Evolutionary conservation across 2,888 invertebrate species (phyloP).

Genomic region (Drosophila macrothrix): DNA sequence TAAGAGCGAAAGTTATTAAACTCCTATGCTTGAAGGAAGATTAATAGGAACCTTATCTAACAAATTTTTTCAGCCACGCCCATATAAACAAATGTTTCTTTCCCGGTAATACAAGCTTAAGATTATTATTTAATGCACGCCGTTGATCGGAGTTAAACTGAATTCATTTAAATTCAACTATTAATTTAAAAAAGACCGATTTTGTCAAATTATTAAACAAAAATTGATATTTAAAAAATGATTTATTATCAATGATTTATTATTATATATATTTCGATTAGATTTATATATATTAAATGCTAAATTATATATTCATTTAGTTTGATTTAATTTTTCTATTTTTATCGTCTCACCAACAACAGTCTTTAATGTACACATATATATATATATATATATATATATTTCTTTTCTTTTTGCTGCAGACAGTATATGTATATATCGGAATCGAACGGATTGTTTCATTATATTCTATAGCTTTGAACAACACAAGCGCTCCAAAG

Average conservation of each 20-base stretch:
- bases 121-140: not conserved
- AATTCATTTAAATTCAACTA: not conserved
- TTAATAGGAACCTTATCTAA: not conserved
- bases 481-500: not conserved
- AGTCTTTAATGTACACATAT: too few species aligned
- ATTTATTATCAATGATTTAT: not conserved
- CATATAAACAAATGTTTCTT: rapidly evolving
- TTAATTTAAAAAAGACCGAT: not conserved
- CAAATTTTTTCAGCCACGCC: rapidly evolving
- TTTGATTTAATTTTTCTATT: not conserved
- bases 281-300: not conserved
- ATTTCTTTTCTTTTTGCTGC: not conserved
- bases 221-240: not conserved
- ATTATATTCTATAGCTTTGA: not conserved
- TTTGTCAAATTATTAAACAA: not conserved
- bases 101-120: rapidly evolving
- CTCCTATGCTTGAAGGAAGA: not conserved
- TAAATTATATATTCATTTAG: not conserved
- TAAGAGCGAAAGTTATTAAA: not conserved
- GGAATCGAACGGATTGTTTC: not conserved
- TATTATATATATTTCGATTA: not conserved
- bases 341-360: not conserved
- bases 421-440: not conserved
- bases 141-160: not conserved
- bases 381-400: too few species aligned